These are phyloP conservation scores for Myotis brandtii DNA, from an alignment of 2,113 vertebrate genomes.

Conservation along the genomic window DNA sequence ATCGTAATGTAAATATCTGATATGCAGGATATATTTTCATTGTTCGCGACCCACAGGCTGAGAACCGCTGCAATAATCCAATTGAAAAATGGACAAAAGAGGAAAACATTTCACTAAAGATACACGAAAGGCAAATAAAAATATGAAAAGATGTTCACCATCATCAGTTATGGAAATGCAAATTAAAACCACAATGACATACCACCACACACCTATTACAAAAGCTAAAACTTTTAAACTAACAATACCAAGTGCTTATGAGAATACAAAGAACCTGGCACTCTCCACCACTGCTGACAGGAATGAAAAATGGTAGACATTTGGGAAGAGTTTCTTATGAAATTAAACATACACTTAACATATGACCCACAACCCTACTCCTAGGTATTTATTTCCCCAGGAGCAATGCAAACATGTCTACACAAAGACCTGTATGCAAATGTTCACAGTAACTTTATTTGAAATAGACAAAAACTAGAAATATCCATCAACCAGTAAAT, in stretches of 20 bases:
- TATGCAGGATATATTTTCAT: too few species aligned
- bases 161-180: conserved; percentile 10
- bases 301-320: not conserved
- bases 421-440: not conserved
- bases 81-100: conserved; percentile 32
- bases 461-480: not conserved
- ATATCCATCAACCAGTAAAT: not conserved
- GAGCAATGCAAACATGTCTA: conserved; percentile 26
- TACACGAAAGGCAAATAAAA: not conserved
- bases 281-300: not conserved
- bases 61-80: not conserved
- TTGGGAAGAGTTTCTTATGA: not conserved
- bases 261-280: not conserved
- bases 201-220: not conserved
- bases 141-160: not conserved
- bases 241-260: not conserved
- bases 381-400: not conserved
- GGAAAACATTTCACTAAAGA: not conserved
- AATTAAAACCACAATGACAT: not conserved
- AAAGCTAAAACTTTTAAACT: conserved; percentile 22
- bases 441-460: not conserved
- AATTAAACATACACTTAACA: not conserved
- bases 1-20: too few species aligned
- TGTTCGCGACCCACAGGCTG: too few species aligned
- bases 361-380: not conserved